Conservation (phyloP, 2,113 vertebrate species). For the Meriones unguiculatus region DNA sequence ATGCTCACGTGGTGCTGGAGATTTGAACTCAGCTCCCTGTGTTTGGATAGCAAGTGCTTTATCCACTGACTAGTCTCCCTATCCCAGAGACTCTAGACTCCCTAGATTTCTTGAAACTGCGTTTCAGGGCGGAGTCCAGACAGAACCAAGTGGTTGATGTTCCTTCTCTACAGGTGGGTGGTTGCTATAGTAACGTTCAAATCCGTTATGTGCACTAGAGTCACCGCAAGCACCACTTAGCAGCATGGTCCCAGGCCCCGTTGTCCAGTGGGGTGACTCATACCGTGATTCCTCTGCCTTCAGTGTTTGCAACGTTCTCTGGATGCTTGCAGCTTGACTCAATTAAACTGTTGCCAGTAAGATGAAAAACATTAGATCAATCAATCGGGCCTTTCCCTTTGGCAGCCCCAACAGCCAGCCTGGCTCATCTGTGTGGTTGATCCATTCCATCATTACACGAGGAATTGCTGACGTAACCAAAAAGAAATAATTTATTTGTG, state of each 20-base stretch:
- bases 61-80: neutral
- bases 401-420: conserved; percentile 29
- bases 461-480: conserved; percentile 56
- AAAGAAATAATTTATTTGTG: conserved; percentile 49
- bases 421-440: neutral
- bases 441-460: neutral
- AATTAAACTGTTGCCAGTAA: conserved; percentile 60
- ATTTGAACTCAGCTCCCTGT: neutral
- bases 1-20: neutral
- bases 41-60: neutral
- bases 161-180: neutral
- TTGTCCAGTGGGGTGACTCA: neutral
- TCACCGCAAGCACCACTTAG: neutral
- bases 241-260: neutral
- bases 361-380: conserved; percentile 47
- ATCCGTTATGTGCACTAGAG: too few species aligned
- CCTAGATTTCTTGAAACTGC: neutral
- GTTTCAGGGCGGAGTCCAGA: neutral
- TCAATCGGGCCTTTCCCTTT: conserved; percentile 1
- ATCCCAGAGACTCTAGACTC: neutral
- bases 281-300: neutral
- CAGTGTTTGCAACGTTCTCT: conserved; percentile 21
- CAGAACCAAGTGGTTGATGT: neutral
- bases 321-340: conserved; percentile 44
- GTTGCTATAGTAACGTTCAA: neutral